A percentile compares a stretch with the other conserved stretches of the same genome.
Conservation (phyloP, 2,113 vertebrate genomes). For the Labrus mixtus region DNA sequence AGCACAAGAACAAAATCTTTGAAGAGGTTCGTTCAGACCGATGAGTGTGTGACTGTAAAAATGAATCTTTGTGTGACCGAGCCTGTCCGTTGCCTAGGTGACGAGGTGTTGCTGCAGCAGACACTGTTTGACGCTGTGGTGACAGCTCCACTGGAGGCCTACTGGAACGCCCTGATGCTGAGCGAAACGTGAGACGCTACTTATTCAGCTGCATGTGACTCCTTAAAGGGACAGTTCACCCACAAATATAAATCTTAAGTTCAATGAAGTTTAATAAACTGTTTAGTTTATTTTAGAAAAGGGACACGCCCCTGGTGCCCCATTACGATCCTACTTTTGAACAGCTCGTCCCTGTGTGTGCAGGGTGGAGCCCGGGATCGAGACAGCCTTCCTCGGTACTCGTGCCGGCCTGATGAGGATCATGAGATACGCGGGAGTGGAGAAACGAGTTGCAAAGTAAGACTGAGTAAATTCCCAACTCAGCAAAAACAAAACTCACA, state of each 20-base stretch:
- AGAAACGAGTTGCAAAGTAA: slow-evolving; percentile 90
- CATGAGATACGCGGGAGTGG: slow-evolving; percentile 87
- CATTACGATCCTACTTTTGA: too few relatives aligned
- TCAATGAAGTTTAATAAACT: too few relatives aligned
- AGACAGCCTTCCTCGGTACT: slow-evolving; percentile 93
- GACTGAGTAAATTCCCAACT: slow-evolving; percentile 39
- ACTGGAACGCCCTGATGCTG: slow-evolving; percentile 93
- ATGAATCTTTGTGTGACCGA: background rate
- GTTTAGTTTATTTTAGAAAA: too few relatives aligned
- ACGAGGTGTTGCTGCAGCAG: slow-evolving; percentile 91
- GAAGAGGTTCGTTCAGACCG: too few relatives aligned
- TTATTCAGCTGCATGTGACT: fast-evolving
- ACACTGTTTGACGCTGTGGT: slow-evolving; percentile 93
- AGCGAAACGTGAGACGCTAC: slow-evolving; percentile 73
- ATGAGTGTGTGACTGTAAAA: background rate
- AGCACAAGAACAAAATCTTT: too few relatives aligned
- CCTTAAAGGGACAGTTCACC: too few relatives aligned
- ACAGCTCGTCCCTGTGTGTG: background rate
- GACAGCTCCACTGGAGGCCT: slow-evolving; percentile 95
- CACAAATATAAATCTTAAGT: too few relatives aligned
- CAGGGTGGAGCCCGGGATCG: slow-evolving; percentile 84
- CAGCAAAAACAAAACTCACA: background rate
- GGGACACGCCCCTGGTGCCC: too few relatives aligned
- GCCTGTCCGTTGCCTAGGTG: slow-evolving; percentile 81
- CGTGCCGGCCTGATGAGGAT: slow-evolving; percentile 90